Evolutionary conservation across 2,797 vertebrate species (phyloP), one percentile per base, ranked within the genome.

Genomic region (Carduelis carduelis): DNA sequence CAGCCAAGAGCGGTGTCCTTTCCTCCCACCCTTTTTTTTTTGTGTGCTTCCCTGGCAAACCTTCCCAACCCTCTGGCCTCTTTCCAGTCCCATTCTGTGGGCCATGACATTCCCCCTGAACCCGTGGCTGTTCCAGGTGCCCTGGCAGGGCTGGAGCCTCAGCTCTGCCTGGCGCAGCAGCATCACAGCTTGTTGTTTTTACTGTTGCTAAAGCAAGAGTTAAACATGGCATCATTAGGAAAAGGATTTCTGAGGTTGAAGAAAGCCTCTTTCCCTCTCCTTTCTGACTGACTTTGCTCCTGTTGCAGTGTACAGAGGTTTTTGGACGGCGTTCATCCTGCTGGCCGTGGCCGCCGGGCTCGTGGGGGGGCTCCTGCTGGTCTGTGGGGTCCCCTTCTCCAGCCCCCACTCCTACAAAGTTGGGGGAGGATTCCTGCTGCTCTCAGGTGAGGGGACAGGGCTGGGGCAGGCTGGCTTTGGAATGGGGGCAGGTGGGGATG

Each of bases 241-340:
- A 37, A 21, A 37, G 21, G 2, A 15, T 27, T n/a, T 56, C 32
- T 35, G 43, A 8, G 35, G 28, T 4, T 30, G 56, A 23, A 32
- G 41, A 41, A 41, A 41, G 41, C 41, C 7, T 13, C 10, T 86
- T 37, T 43, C 30, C 35, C 7, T 9, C 8, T 41, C 26, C 27
- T 63, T 30, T 57, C 23, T 53, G 52, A 12, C 44, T 35, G 66
- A 12, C 52, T 37, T 50, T 83, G 49, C 89, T 74, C 72, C 53
- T 28, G 8, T 9, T 27, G 23, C 95, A 99, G 98, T 99, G 93
- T 99, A 98, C 97, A 97, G 98, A 91, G 98, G 99, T 13, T 99
- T 99, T 97, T 99, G 99, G 99, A 99, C 98, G 1, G 92, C 98
- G 8, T 98, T 99, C 96, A 98, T 99, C 57, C 69, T 98, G 83